Conservation (phyloP, 1,140 invertebrate species). For the Monomorium pharaonis region DNA sequence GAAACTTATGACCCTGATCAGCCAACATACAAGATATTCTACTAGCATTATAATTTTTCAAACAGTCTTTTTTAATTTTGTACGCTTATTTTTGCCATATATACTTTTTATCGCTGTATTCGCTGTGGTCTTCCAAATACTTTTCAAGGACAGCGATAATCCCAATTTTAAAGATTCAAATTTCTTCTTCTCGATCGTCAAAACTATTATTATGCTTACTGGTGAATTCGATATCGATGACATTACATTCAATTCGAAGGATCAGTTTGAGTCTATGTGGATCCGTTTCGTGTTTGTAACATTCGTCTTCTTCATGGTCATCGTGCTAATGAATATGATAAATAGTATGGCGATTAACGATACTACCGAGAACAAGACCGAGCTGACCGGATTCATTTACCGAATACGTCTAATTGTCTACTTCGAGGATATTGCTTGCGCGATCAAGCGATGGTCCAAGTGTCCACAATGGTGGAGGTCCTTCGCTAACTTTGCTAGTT, state of each 20-base stretch:
- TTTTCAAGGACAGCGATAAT: slow-evolving; percentile 87
- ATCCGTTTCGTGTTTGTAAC: too few species aligned
- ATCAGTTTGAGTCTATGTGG: too few species aligned
- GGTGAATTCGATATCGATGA: slow-evolving; percentile 87
- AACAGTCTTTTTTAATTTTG: slow-evolving; percentile 91
- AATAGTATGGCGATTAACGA: slow-evolving; percentile 91
- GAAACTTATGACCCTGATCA: slow-evolving; percentile 88
- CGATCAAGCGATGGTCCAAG: slow-evolving; percentile 78
- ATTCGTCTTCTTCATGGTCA: too few species aligned
- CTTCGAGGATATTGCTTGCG: slow-evolving; percentile 87
- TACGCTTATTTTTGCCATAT: slow-evolving; percentile 92
- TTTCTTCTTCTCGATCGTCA: slow-evolving; percentile 89
- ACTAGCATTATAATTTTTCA: slow-evolving; percentile 86
- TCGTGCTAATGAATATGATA: too few species aligned
- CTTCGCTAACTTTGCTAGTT: not conserved
- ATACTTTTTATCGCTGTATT: slow-evolving; percentile 92
- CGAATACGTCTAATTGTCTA: slow-evolving; percentile 89
- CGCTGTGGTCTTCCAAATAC: slow-evolving; percentile 76
- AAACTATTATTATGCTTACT: slow-evolving; percentile 93
- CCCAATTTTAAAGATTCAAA: slow-evolving; percentile 86
- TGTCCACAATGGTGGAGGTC: too few species aligned
- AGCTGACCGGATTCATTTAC: slow-evolving; percentile 90
- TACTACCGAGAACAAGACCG: slow-evolving; percentile 90
- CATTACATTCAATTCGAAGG: too few species aligned
- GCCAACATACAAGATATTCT: slow-evolving; percentile 76